Percentiles rank a stretch among this genome's conserved stretches.
Conservation (phyloP, 2,797 vertebrate genomes). For the Tapirus indicus region DNA sequence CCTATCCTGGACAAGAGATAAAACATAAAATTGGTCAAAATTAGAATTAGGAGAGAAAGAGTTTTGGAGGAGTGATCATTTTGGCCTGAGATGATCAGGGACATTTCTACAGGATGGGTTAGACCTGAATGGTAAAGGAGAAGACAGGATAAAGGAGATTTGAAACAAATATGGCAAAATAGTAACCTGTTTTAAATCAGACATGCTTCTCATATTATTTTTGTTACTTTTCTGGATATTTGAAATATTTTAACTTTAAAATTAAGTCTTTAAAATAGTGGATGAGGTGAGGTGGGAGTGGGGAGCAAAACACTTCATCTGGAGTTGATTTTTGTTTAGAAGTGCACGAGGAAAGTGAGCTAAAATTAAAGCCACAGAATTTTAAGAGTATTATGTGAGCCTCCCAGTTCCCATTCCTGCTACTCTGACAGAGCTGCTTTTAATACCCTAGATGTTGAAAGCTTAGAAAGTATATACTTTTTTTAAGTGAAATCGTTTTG, state of each 20-base stretch:
- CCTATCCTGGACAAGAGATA: not conserved
- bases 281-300: not conserved
- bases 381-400: not conserved
- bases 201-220: not conserved
- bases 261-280: not conserved
- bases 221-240: not conserved
- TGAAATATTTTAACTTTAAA: conserved; percentile 20
- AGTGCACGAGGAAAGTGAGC: not conserved
- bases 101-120: not conserved
- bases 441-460: not conserved
- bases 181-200: not conserved
- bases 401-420: not conserved
- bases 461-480: not conserved
- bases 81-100: not conserved
- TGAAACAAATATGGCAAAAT: not conserved
- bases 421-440: not conserved
- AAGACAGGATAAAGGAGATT: not conserved
- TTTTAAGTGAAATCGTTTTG: conserved; percentile 48
- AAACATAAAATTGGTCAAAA: not conserved
- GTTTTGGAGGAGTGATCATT: not conserved
- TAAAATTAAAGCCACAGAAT: not conserved
- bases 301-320: not conserved
- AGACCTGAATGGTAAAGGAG: not conserved
- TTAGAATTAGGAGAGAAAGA: not conserved
- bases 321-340: not conserved